phyloP scores from a whole-genome alignment of 2,113 vertebrate species.

The Paradoxurus hermaphroditus region DNA sequence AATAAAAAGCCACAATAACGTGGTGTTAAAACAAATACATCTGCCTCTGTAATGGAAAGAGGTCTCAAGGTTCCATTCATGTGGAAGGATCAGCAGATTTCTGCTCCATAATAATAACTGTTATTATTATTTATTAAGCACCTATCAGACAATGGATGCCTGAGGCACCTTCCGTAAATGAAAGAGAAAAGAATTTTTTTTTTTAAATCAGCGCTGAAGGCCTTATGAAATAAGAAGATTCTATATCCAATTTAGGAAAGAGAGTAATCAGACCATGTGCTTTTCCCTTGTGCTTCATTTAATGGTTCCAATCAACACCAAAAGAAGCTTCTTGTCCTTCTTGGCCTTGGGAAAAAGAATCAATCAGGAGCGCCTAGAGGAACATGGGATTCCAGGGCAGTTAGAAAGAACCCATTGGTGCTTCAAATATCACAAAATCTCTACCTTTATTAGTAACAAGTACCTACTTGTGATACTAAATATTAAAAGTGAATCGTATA shows the following conservation, averaged over 20 bases:
- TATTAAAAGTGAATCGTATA: neutral
- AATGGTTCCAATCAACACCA: conserved; percentile 44
- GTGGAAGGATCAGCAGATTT: conserved; percentile 60
- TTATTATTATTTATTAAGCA: conserved; percentile 75
- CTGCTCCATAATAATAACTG: conserved; percentile 54
- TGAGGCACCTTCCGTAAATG: conserved; percentile 54
- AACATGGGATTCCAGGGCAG: no score
- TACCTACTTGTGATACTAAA: neutral
- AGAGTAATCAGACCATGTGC: neutral
- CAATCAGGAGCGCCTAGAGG: neutral
- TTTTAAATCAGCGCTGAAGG: conserved; percentile 48
- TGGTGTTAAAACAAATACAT: conserved; percentile 41
- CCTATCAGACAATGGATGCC: conserved; percentile 54
- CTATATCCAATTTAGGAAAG: conserved; percentile 40
- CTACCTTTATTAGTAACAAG: neutral
- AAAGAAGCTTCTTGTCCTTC: conserved; percentile 1
- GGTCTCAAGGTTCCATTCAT: conserved; percentile 48
- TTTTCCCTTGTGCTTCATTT: conserved; percentile 27
- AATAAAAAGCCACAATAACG: conserved; percentile 46
- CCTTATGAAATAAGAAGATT: conserved; percentile 55
- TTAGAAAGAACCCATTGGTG: neutral
- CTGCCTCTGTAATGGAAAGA: neutral
- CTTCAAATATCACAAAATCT: neutral
- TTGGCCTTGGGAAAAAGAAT: conserved; percentile 18
- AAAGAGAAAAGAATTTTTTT: conserved; percentile 43